Conservation (phyloP, 1,140 invertebrate species). For the Pollicipes pollicipes region DNA sequence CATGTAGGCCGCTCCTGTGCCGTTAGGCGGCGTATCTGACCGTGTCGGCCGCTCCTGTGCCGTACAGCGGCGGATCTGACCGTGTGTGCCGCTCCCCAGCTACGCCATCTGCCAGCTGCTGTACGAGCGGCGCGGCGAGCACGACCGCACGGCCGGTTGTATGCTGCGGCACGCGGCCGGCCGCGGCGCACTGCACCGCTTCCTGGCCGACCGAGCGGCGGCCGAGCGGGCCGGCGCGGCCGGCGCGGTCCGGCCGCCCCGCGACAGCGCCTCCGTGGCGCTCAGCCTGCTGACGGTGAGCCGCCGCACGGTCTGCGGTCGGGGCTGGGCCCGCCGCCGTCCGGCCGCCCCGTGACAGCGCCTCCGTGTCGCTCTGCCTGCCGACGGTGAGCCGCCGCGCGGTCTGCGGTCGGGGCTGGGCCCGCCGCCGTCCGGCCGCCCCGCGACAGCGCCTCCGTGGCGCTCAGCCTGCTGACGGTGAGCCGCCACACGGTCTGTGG, state of each 20-base stretch:
- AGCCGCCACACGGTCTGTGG: too few species aligned
- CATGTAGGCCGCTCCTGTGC: too few species aligned
- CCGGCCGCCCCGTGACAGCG: not conserved
- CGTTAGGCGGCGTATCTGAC: too few species aligned
- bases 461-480: not conserved
- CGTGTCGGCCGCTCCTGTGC: too few species aligned
- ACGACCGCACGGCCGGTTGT: not conserved
- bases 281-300: too few species aligned
- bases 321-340: too few species aligned
- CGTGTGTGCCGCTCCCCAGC: constrained; percentile 8
- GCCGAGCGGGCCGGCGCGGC: not conserved
- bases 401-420: too few species aligned
- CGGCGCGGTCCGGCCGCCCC: too few species aligned
- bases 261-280: too few species aligned
- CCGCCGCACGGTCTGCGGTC: too few species aligned
- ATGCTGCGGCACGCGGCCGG: not conserved
- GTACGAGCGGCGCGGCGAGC: not conserved
- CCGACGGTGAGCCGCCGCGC: not conserved
- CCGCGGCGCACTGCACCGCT: not conserved
- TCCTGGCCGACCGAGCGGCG: not conserved
- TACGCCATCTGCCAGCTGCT: not conserved
- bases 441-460: not conserved
- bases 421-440: not conserved
- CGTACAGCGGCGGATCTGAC: too few species aligned
- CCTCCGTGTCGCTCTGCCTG: not conserved